Base-by-base conservation (phyloP, 2,113 vertebrate species). In the Phaethornis superciliosus region DNA sequence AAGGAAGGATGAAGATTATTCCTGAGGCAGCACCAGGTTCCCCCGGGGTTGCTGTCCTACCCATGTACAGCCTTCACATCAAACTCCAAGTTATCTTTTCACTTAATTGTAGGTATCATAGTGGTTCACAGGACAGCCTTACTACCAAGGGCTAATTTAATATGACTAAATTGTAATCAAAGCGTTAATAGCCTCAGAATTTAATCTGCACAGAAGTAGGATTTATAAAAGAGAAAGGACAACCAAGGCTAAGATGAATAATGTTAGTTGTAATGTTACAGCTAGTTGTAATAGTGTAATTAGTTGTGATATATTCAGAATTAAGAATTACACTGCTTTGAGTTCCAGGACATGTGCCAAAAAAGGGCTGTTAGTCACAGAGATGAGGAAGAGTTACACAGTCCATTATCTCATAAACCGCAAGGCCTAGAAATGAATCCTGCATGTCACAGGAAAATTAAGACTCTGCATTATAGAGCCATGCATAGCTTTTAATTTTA, bases 241-340 rank as follows among this genome's bases (percentile, higher is more conserved):
- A 6, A 94, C 75, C 78, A 79, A 90, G 89, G 79, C 93, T 81
- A 87, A 88, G 52, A 95, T 93, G 95, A 96, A 95, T 96, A 95
- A 96, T 88, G 89, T 93, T 96, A 91, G 94, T 58, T 94, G 82
- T 93, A 96, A 88, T 68, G 86, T 94, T 96, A 94, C 83, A 92
- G 88, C 88, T 84, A 77, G 90, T 84, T 96, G 92, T 96, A 97
- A 97, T 92, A 80, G 93, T 91, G 89, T 96, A 97, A 97, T 97
- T 97, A 97, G 97, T 90, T 95, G 94, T 76, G 93, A 95, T 96
- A 95, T 96, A 96, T 52, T n/a, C 81, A 82, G 91, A 95, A 96
- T 86, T 96, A 91, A 96, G 95, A 95, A 95, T 97, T 90, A 63
- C 88, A 37, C 63, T 86, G 63, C 88, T 89, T 65, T 59, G 76